Evolutionary conservation across 2,888 invertebrate genomes (phyloP), one percentile per base, ranked within the genome.

Genomic region (Caenorhabditis sp.): DNA sequence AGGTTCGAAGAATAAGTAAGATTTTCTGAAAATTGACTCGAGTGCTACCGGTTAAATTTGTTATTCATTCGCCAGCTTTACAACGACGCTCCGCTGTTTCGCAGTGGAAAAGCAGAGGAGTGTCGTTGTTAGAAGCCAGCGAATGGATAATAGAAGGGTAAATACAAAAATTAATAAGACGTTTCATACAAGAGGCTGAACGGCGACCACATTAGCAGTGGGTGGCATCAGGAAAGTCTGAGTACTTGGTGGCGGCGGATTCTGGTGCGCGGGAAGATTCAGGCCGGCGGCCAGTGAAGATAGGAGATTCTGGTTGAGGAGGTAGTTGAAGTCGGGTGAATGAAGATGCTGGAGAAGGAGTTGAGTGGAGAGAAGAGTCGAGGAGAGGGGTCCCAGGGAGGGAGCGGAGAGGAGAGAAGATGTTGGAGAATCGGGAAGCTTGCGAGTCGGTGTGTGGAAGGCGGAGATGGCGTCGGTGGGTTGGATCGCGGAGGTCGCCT

Each of bases 311-410:
- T 70, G 70, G n/a, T 76, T 70, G 26, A 84, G 76, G n/a, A 84
- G 63, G 70, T 79, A 79, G 41, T 56, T 77, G 26, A 84, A 61
- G 56, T 84, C 84, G 10, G 75, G 41, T 22, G 47, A 54, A 28
- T 84, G 77, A 1, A 86, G 66, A n/a, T 85, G 86, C 58, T 86
- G 86, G 10, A 88, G 75, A 8, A 86, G 56, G 2, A 86, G 77
- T 51, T 82, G 84, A 8, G 87, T 85, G 41, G 77, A 77, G 12
- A 84, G 70, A 24, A 85, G 35, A 24, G 75, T 80, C 31, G 83
- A 69, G 14, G 86, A 76, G 19, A 85, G 70, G 2, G 76, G 31
- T 38, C 69, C 69, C 12, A 85, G 68, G 2, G 70, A 66, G 1
- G 61, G 14, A 4, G 66, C 49, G 16, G 74, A 44, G 19, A 77